Evolutionary conservation across 2,113 vertebrate genomes (phyloP).

Genomic region (Triplophysa dalaica): DNA sequence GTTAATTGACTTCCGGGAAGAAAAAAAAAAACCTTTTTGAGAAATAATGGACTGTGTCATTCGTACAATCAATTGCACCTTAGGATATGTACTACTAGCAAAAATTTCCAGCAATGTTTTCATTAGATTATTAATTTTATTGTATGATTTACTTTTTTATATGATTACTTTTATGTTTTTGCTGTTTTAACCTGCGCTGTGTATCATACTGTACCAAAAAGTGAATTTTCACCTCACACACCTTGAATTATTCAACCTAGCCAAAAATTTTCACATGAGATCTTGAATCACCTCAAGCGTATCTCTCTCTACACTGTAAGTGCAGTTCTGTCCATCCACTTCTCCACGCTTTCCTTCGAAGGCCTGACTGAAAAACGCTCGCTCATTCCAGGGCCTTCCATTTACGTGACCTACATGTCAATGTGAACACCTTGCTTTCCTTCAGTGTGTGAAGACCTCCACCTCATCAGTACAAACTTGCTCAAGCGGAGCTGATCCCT

Average conservation of each 20-base stretch:
- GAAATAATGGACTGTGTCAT: conserved; percentile 50
- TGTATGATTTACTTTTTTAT: conserved; percentile 5
- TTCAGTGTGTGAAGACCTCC: conserved; percentile 61
- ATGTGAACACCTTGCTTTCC: conserved; percentile 60
- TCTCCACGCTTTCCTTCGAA: not conserved
- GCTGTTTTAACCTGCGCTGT: not conserved
- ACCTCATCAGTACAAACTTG: conserved; percentile 58
- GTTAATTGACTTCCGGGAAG: conserved; percentile 66
- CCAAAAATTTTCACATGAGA: not conserved
- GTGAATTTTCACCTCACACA: not conserved
- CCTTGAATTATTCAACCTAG: not conserved
- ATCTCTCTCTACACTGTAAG: not conserved
- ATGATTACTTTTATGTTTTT: not conserved
- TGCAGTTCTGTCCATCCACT: not conserved
- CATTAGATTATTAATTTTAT: not conserved
- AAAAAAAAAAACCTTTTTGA: conserved; percentile 51
- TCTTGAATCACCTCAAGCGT: not conserved
- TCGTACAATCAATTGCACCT: conserved; percentile 48
- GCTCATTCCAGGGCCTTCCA: conserved; percentile 24
- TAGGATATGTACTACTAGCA: not conserved
- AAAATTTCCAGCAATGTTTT: not conserved
- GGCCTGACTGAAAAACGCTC: not conserved
- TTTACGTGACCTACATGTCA: conserved; percentile 53
- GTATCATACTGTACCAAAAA: not conserved
- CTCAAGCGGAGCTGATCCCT: conserved; percentile 67